These are phyloP conservation scores for Barbus barbus DNA, from an alignment of 2,113 vertebrate genomes.

Conservation along the genomic window DNA sequence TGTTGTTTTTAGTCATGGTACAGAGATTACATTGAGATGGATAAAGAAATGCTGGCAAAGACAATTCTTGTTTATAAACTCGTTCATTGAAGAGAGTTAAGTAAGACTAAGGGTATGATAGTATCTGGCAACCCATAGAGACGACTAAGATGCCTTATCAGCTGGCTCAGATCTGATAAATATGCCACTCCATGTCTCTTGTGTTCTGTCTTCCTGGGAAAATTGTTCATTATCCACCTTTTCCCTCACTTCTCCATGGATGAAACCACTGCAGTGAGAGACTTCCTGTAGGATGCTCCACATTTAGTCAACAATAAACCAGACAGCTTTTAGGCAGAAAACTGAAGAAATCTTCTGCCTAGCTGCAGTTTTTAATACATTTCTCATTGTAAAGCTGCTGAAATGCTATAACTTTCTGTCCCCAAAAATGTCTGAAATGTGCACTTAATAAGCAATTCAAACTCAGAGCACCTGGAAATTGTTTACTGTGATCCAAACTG, in stretches of 20 bases:
- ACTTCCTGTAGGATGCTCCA: background rate
- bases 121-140: slow-evolving; percentile 68
- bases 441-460: background rate
- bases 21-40: slow-evolving; percentile 62
- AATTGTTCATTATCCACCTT: background rate
- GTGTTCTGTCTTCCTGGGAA: slow-evolving; percentile 20
- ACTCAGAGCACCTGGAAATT: background rate
- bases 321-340: background rate
- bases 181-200: slow-evolving; percentile 14
- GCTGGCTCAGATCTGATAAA: slow-evolving; percentile 59
- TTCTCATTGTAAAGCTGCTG: background rate
- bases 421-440: background rate
- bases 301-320: background rate
- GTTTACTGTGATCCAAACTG: background rate
- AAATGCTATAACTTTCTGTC: background rate
- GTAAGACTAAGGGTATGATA: slow-evolving; percentile 56
- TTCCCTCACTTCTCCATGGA: background rate
- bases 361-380: background rate
- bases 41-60: slow-evolving; percentile 58
- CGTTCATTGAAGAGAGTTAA: slow-evolving; percentile 44
- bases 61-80: slow-evolving; percentile 57
- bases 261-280: background rate
- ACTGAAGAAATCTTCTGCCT: background rate
- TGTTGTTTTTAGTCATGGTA: slow-evolving; percentile 71
- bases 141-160: slow-evolving; percentile 64